These are phyloP conservation scores for Theonella swinhoei DNA, from an alignment of 37 sponge, comb jelly and placozoan genomes.

Conservation along the genomic window DNA sequence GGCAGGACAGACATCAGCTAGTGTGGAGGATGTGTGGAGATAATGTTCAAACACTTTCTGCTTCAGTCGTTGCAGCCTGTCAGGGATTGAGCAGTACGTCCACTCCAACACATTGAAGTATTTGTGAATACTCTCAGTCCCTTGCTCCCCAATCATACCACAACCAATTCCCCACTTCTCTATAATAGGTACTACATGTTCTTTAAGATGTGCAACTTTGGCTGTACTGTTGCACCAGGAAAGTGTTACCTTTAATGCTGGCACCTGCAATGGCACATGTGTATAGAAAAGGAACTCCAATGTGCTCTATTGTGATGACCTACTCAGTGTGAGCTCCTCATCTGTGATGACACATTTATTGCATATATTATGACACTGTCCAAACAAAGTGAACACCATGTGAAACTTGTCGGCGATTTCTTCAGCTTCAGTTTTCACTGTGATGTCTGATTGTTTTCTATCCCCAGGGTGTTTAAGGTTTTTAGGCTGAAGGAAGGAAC, in stretches of 20 bases:
- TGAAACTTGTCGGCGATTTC: not conserved
- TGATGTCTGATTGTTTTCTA: not conserved
- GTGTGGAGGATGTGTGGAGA: not conserved
- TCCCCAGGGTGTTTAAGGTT: no score
- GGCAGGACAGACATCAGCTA: not conserved
- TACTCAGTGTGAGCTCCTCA: slow-evolving; percentile 3
- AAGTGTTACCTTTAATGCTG: no score
- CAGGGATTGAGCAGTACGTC: not conserved
- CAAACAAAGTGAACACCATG: slow-evolving; percentile 7
- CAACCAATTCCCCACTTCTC: slow-evolving; percentile 10
- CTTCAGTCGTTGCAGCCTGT: slow-evolving; percentile 13
- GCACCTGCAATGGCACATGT: no score
- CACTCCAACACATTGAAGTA: slow-evolving; percentile 30
- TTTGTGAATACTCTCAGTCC: slow-evolving; percentile 44
- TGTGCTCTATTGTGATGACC: not conserved
- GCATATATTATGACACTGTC: slow-evolving; percentile 20
- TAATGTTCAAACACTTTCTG: slow-evolving; percentile 14
- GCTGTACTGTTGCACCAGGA: slow-evolving; percentile 7
- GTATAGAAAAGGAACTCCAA: no score
- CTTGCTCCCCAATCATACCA: no score
- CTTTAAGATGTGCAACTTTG: slow-evolving; percentile 57
- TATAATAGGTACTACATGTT: no score
- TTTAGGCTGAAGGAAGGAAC: no score
- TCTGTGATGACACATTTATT: not conserved
- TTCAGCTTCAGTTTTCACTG: no score